Conservation (phyloP, 1,140 invertebrate genomes). For the Idris sp. region DNA sequence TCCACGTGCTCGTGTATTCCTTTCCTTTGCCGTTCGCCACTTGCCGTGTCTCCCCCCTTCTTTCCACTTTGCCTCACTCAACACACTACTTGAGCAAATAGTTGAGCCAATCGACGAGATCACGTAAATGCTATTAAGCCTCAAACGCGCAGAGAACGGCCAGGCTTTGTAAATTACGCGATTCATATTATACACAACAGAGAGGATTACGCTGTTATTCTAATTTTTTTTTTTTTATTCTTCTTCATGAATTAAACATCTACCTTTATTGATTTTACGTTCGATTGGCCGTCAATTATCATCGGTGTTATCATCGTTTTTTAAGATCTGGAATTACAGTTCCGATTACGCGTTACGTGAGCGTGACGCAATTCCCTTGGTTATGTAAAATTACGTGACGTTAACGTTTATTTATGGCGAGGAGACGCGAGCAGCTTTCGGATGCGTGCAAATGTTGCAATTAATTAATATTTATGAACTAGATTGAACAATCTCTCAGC, state of each 20-base stretch:
- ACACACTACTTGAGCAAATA: conserved; percentile 61
- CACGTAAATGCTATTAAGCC: conserved; percentile 61
- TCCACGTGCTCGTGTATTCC: conserved; percentile 52
- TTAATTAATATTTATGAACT: conserved; percentile 55
- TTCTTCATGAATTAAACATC: conserved; percentile 54
- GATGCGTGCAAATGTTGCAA: conserved; percentile 45
- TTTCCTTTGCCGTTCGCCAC: conserved; percentile 39
- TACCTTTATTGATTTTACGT: conserved; percentile 48
- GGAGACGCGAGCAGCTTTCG: conserved; percentile 41
- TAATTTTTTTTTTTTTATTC: no score
- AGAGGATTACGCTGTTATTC: conserved; percentile 21
- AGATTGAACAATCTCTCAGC: conserved; percentile 7
- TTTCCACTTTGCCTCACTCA: conserved; percentile 49
- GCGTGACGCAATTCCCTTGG: conserved; percentile 47
- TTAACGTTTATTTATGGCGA: conserved; percentile 49
- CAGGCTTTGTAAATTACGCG: conserved; percentile 50
- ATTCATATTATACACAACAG: conserved; percentile 26
- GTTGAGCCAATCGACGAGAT: conserved; percentile 61
- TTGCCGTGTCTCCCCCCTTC: neutral
- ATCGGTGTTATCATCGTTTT: conserved; percentile 44
- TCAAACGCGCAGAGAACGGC: conserved; percentile 10
- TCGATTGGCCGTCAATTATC: conserved; percentile 45
- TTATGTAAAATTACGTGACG: conserved; percentile 55
- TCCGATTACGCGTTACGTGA: conserved; percentile 57
- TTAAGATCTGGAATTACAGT: conserved; percentile 55